Evolutionary conservation across 1,140 invertebrate species (phyloP), one percentile per base, ranked within the genome.

Genomic region (Scaptomyza montana): DNA sequence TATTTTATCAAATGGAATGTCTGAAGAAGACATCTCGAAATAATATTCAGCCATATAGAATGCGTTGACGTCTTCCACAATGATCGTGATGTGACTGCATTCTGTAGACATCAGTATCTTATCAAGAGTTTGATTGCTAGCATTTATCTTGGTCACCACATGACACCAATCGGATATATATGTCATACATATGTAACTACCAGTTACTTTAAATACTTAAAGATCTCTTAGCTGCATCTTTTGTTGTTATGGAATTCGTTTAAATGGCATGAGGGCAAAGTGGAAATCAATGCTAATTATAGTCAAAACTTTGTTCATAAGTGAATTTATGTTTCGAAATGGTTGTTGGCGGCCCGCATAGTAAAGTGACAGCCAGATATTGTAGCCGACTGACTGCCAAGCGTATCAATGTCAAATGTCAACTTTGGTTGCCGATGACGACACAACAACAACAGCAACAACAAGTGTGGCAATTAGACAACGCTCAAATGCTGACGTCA

Each of bases 241-340:
- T 16, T 61, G 16, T 67, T 16, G 4, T n/a, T 13, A 5, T 62
- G 54, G 21, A 50, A n/a, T 33, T 78, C 47, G 39, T 49, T 81
- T 47, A 80, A 85, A 75, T 71, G 57, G 49, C 47, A 74, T 21
- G 36, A 65, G 84, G 72, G 51, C 79, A 60, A 55, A 87, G 76
- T 84, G 64, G 69, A 87, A 87, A 89, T 89, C 82, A 87, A 87
- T 87, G 84, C 79, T 82, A 89, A 87, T 87, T 89, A 86, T 69
- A 89, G 60, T 70, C 75, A 53, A 70, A 59, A 74, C 47, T 73
- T 63, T 51, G 66, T 12, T 10, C n/a, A 43, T 55, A 13, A 4
- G 5, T 54, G 8, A n/a, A 59, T 49, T 10, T 73, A 41, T 71
- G 54, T 87, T 87, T 86, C 56, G 81, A 87, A 86, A 87, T 75